Conservation (phyloP, 2,797 vertebrate genomes). For the Choloepus didactylus region DNA sequence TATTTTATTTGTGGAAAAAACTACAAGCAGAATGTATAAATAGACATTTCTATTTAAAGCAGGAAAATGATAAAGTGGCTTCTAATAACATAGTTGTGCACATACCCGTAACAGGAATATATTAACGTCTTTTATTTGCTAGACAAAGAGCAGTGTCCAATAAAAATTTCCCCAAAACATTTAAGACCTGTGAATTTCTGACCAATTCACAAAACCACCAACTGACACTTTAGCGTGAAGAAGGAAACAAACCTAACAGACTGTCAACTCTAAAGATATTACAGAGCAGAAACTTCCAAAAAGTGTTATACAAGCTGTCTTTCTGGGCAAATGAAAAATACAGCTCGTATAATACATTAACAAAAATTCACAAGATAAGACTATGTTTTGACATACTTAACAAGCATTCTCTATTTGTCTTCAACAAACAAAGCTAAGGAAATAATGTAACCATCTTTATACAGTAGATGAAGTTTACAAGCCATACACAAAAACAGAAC, state of each 20-base stretch:
- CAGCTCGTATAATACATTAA: slow-evolving; percentile 96
- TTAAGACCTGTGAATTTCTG: slow-evolving; percentile 96
- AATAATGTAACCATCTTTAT: slow-evolving; percentile 99
- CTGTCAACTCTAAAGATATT: slow-evolving; percentile 93
- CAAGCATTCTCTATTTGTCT: slow-evolving; percentile 98
- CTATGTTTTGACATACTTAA: slow-evolving; percentile 98
- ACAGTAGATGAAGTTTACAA: slow-evolving; percentile 99
- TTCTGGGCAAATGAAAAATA: slow-evolving; percentile 96
- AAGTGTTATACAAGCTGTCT: slow-evolving; percentile 98
- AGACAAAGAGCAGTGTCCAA: slow-evolving; percentile 97
- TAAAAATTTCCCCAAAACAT: slow-evolving; percentile 96
- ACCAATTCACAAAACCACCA: slow-evolving; percentile 94
- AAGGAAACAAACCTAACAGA: slow-evolving; percentile 92
- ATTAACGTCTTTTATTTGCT: slow-evolving; percentile 98
- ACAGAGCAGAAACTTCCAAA: slow-evolving; percentile 94
- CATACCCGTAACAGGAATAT: slow-evolving; percentile 99
- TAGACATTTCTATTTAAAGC: slow-evolving; percentile 99
- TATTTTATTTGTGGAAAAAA: slow-evolving; percentile 99
- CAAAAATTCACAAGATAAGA: slow-evolving; percentile 95
- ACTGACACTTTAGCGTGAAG: slow-evolving; percentile 96
- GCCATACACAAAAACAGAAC: slow-evolving; percentile 99
- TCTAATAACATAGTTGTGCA: slow-evolving; percentile 99
- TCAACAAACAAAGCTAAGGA: slow-evolving; percentile 98
- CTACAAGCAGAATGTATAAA: slow-evolving; percentile 99
- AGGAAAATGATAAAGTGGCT: slow-evolving; percentile 96